These are phyloP conservation scores for Gorilla gorilla DNA, from an alignment of 2,113 vertebrate species.

Conservation along the genomic window DNA sequence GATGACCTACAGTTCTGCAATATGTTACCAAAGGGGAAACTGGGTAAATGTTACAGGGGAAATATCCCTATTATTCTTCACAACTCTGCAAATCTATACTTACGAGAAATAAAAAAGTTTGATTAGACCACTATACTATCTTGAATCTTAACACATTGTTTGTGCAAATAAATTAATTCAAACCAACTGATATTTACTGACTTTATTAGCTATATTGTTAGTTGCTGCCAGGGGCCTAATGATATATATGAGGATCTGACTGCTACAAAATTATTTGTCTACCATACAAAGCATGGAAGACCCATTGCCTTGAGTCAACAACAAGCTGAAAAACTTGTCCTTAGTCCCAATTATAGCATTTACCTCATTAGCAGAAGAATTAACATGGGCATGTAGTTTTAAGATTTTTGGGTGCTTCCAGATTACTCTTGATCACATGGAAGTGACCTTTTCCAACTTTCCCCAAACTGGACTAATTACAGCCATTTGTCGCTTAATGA, in stretches of 20 bases:
- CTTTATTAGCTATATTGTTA: background rate
- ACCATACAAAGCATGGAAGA: background rate
- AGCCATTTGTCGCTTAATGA: background rate
- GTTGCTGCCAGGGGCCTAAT: background rate
- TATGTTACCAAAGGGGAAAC: background rate
- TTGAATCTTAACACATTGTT: background rate
- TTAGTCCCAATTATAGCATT: fast-evolving
- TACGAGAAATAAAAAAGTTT: background rate
- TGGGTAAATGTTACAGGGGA: background rate
- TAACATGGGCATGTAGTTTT: fast-evolving
- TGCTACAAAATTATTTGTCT: background rate
- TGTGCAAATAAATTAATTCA: background rate
- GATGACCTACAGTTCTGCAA: background rate
- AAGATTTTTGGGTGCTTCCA: background rate
- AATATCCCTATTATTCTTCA: background rate
- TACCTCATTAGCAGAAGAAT: background rate
- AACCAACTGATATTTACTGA: background rate
- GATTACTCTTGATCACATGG: background rate
- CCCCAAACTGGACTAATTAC: background rate
- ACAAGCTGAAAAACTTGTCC: background rate
- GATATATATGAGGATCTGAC: background rate
- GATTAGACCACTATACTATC: background rate
- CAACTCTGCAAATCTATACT: background rate
- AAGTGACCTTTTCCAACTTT: background rate
- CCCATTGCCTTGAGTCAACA: fast-evolving